Conservation (phyloP, 2,797 vertebrate genomes). For the Lagodon rhomboides region DNA sequence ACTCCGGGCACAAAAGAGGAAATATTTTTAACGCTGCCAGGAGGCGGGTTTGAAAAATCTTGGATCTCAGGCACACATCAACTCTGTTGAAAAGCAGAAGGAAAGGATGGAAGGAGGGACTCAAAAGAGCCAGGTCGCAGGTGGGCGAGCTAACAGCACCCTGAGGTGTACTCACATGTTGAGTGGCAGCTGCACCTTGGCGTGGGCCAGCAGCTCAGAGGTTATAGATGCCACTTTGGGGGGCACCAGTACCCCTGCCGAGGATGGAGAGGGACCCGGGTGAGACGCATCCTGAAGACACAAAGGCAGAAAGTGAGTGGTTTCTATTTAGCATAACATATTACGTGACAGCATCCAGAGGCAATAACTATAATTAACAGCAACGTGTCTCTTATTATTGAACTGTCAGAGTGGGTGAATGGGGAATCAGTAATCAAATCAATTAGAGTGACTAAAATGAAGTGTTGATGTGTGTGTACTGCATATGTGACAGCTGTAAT, state of each 20-base stretch:
- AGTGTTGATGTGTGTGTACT: too few species aligned
- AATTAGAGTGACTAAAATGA: too few species aligned
- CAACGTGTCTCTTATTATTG: constrained; percentile 44
- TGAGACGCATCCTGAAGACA: constrained; percentile 88
- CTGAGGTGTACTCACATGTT: constrained; percentile 92
- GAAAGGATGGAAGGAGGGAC: constrained; percentile 16
- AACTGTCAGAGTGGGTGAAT: constrained; percentile 22
- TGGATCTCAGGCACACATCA: constrained; percentile 31
- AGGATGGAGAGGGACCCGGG: constrained; percentile 84
- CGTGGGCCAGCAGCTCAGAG: constrained; percentile 91
- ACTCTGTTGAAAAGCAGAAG: constrained; percentile 11
- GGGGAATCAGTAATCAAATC: constrained; percentile 25
- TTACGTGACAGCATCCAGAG: constrained; percentile 33
- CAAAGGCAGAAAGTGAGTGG: constrained; percentile 37
- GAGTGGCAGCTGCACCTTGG: constrained; percentile 96
- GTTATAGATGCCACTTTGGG: constrained; percentile 89
- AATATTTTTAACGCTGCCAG: constrained; percentile 63
- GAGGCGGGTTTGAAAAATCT: constrained; percentile 45
- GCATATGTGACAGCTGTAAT: too few species aligned
- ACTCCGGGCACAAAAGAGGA: constrained; percentile 56
- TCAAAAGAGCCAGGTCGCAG: constrained; percentile 20
- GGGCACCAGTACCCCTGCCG: constrained; percentile 81
- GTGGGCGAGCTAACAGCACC: constrained; percentile 48
- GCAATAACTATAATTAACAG: constrained; percentile 39
- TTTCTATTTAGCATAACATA: constrained; percentile 41